A percentile compares a stretch with the other conserved stretches of the same genome.
Conservation (phyloP, 1,140 invertebrate species). For the Zophobas morio region DNA sequence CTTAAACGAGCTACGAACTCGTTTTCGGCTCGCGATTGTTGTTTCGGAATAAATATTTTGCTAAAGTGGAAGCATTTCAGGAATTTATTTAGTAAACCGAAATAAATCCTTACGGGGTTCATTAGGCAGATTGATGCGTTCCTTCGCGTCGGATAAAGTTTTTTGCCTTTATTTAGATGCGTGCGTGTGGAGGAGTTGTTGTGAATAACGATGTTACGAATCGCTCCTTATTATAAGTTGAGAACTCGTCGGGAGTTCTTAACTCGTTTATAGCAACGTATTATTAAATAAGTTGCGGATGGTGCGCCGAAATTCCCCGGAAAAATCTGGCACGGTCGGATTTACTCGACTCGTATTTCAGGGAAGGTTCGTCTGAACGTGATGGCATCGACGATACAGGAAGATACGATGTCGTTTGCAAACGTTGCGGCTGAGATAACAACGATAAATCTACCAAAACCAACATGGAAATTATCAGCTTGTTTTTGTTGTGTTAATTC, state of each 20-base stretch:
- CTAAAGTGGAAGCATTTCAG: slow-evolving; percentile 16
- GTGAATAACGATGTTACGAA: slow-evolving; percentile 18
- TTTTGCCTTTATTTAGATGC: slow-evolving; percentile 3
- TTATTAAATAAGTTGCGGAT: slow-evolving; percentile 35
- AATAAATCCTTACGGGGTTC: slow-evolving; percentile 13
- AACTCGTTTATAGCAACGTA: slow-evolving; percentile 22
- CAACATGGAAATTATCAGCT: no score
- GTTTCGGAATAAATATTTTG: slow-evolving; percentile 23
- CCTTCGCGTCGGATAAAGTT: not conserved
- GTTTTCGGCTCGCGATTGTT: slow-evolving; percentile 13
- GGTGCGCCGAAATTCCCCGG: slow-evolving; percentile 12
- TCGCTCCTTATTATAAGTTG: slow-evolving; percentile 30
- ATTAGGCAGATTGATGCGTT: slow-evolving; percentile 23
- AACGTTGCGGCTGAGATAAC: not conserved
- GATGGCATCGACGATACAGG: slow-evolving; percentile 7
- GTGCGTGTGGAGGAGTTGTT: slow-evolving; percentile 3
- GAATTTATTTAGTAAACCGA: slow-evolving; percentile 29
- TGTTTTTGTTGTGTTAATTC: no score
- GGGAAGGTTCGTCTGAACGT: slow-evolving; percentile 5
- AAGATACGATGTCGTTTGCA: not conserved
- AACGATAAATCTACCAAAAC: no score
- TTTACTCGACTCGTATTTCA: not conserved
- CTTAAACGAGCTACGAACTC: not conserved
- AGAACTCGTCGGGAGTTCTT: slow-evolving; percentile 22
- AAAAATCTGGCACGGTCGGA: slow-evolving; percentile 13